Evolutionary conservation across 2,113 vertebrate genomes (phyloP).

Genomic region (Pogona vitticeps): DNA sequence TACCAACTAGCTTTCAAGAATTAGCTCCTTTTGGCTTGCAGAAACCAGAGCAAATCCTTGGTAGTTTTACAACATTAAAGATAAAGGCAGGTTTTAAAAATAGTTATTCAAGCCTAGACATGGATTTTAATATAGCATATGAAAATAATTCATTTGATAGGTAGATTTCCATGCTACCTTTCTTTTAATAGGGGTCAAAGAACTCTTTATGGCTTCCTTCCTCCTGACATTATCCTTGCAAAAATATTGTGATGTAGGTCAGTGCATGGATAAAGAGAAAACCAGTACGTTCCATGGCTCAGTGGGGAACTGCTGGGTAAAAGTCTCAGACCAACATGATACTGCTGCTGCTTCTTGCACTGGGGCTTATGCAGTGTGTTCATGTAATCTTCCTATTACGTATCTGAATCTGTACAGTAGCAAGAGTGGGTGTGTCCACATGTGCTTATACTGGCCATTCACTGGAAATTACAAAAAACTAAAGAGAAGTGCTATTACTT

Average conservation of each 20-base stretch:
- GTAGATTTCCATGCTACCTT: neutral
- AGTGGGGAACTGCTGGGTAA: too few relatives aligned
- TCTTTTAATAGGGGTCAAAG: neutral
- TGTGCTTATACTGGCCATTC: neutral
- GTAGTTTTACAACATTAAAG: neutral
- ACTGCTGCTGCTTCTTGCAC: neutral
- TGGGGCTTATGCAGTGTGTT: neutral
- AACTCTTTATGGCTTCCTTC: too few relatives aligned
- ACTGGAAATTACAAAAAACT: constrained; percentile 2
- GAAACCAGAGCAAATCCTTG: neutral
- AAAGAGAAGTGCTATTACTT: neutral
- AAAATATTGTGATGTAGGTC: neutral
- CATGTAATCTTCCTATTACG: neutral
- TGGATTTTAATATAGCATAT: neutral
- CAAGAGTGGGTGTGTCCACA: neutral
- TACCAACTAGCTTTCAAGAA: neutral
- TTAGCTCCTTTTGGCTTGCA: neutral
- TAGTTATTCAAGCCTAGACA: neutral
- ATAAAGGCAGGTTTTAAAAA: neutral
- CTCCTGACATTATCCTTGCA: neutral
- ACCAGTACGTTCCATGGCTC: too few relatives aligned
- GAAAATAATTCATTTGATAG: neutral
- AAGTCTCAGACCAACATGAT: too few relatives aligned
- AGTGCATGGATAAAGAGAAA: neutral
- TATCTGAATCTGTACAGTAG: neutral